These are phyloP conservation scores for Megaceryle maxima DNA, from an alignment of 2,113 vertebrate species.

Conservation along the genomic window DNA sequence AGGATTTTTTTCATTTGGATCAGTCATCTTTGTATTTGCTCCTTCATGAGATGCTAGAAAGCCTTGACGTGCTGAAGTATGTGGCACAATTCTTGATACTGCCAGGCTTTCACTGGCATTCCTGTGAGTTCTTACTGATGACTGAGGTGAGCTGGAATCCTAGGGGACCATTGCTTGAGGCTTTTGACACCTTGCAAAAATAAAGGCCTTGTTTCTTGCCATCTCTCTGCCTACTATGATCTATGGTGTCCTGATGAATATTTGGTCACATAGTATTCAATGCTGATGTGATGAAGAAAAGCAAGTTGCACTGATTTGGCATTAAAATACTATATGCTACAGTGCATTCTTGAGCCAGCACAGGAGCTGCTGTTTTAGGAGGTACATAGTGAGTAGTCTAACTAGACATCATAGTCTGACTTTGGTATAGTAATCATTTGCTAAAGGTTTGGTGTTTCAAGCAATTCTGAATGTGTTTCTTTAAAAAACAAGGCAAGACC, in stretches of 20 bases:
- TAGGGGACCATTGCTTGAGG: neutral
- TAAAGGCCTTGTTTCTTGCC: neutral
- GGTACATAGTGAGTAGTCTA: neutral
- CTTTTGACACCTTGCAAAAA: neutral
- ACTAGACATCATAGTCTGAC: neutral
- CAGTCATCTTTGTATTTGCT: neutral
- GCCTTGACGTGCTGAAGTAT: neutral
- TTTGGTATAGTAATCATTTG: neutral
- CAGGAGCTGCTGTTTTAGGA: neutral
- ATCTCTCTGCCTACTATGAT: neutral
- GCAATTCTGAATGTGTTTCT: neutral
- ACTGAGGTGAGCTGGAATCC: neutral
- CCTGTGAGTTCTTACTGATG: neutral
- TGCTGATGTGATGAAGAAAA: neutral
- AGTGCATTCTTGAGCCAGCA: neutral
- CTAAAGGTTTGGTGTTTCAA: neutral
- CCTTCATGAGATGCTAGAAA: neutral
- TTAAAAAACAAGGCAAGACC: slow-evolving; percentile 15
- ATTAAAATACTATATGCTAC: neutral
- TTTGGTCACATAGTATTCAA: neutral
- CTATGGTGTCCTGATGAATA: neutral
- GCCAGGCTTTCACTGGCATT: neutral
- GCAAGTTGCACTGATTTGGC: neutral
- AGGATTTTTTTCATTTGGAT: neutral
- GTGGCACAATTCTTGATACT: neutral